These are phyloP conservation scores for Tapirus terrestris DNA, from an alignment of 2,113 vertebrate genomes.

Conservation along the genomic window DNA sequence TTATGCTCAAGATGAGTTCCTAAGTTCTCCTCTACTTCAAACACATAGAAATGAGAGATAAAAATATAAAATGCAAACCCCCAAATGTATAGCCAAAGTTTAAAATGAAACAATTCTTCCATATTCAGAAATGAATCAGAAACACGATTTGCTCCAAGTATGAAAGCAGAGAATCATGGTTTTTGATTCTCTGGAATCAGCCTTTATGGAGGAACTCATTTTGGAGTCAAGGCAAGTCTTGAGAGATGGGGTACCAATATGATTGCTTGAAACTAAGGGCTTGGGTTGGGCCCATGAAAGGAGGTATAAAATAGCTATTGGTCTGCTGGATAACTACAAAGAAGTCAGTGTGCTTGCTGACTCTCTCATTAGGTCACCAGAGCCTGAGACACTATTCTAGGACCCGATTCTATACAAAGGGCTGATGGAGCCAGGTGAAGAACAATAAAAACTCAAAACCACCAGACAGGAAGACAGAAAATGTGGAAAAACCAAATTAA, in stretches of 20 bases:
- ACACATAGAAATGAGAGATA: not conserved
- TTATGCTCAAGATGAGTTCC: not conserved
- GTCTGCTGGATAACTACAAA: not conserved
- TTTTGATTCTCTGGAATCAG: too few relatives aligned
- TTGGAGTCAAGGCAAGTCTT: not conserved
- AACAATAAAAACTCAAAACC: not conserved
- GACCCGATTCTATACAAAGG: not conserved
- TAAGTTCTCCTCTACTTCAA: not conserved
- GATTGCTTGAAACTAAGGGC: not conserved
- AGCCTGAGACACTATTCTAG: not conserved
- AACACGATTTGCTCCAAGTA: not conserved
- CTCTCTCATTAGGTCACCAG: not conserved
- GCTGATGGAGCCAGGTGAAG: not conserved
- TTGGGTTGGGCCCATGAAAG: not conserved
- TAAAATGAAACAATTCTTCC: not conserved
- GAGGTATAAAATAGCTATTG: not conserved
- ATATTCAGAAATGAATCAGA: not conserved
- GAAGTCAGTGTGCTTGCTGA: not conserved
- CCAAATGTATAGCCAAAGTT: not conserved
- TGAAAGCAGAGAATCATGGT: not conserved
- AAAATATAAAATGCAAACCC: not conserved
- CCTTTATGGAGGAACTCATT: not conserved
- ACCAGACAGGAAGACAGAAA: not conserved
- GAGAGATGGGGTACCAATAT: accelerated
- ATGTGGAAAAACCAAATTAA: not conserved